A percentile compares a stretch with the other conserved stretches of the same genome.
Evolutionary conservation across 2,797 vertebrate genomes (phyloP).

Genomic region (Dicrostonyx torquatus): DNA sequence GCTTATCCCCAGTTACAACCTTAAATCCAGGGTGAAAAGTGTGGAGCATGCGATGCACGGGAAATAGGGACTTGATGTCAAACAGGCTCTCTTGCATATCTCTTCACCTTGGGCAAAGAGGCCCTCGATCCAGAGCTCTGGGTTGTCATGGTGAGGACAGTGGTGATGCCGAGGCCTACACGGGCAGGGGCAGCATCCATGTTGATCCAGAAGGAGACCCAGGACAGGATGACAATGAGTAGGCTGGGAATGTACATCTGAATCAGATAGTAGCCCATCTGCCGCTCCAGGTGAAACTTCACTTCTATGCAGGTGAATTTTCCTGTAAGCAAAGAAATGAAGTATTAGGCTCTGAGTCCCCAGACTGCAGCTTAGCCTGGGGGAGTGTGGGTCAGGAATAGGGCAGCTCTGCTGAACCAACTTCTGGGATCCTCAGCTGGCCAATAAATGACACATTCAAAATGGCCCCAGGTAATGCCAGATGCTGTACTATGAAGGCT

Average conservation of each 20-base stretch:
- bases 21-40: conserved; percentile 18
- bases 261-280: conserved; percentile 98
- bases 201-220: conserved; percentile 98
- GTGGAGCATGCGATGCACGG: neutral
- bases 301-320: conserved; percentile 98
- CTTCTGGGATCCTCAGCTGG: neutral
- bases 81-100: conserved; percentile 14
- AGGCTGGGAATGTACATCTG: conserved; percentile 98
- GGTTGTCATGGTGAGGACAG: conserved; percentile 96
- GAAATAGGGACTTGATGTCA: conserved; percentile 15
- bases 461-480: conserved; percentile 7
- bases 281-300: conserved; percentile 96
- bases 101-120: conserved; percentile 94
- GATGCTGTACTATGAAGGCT: neutral
- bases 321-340: conserved; percentile 84
- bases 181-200: conserved; percentile 95
- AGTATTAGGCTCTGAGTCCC: conserved; percentile 22
- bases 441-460: conserved; percentile 43
- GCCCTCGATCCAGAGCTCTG: conserved; percentile 96
- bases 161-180: conserved; percentile 96
- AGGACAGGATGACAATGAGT: conserved; percentile 96
- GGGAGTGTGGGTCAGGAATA: neutral
- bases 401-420: neutral
- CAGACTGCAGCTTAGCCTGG: conserved; percentile 36
- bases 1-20: neutral